Evolutionary conservation across 1,140 invertebrate species (phyloP).

Genomic region (Heliothis virescens): DNA sequence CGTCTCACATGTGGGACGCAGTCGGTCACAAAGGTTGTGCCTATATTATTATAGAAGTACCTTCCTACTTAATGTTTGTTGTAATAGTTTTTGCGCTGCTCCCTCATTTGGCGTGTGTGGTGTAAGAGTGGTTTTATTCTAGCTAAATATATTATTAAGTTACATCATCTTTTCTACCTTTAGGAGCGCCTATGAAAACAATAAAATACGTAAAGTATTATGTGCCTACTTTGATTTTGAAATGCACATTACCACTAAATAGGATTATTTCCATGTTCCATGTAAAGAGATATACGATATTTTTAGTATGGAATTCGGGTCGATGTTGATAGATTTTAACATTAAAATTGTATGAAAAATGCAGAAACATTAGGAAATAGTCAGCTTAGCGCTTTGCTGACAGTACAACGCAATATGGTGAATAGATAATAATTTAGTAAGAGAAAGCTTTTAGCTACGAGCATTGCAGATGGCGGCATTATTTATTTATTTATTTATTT

Average conservation of each 20-base stretch:
- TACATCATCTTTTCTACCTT: neutral
- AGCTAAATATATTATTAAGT: neutral
- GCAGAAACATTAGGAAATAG: neutral
- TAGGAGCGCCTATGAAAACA: slow-evolving; percentile 1
- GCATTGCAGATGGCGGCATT: slow-evolving; percentile 4
- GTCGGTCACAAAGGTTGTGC: neutral
- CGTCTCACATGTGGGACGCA: slow-evolving; percentile 25
- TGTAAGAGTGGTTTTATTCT: slow-evolving; percentile 11
- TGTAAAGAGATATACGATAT: too few relatives aligned
- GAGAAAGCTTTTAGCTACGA: slow-evolving; percentile 38
- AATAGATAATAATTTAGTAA: slow-evolving; percentile 47
- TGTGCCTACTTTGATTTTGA: too few relatives aligned
- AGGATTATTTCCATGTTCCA: too few relatives aligned
- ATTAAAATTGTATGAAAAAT: neutral
- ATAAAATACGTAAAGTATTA: neutral
- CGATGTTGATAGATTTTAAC: too few relatives aligned
- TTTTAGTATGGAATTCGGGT: too few relatives aligned
- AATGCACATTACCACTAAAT: too few relatives aligned
- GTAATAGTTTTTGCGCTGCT: slow-evolving; percentile 14
- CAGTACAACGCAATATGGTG: slow-evolving; percentile 10
- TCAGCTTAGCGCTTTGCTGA: neutral
- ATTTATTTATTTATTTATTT: too few relatives aligned
- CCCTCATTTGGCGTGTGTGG: slow-evolving; percentile 20
- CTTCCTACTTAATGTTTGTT: slow-evolving; percentile 16
- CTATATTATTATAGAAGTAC: too few relatives aligned